Evolutionary conservation across 37 sponge, comb jelly and placozoan genomes (phyloP), one percentile per base, ranked within the genome.

Genomic region (Bolinopsis microptera): DNA sequence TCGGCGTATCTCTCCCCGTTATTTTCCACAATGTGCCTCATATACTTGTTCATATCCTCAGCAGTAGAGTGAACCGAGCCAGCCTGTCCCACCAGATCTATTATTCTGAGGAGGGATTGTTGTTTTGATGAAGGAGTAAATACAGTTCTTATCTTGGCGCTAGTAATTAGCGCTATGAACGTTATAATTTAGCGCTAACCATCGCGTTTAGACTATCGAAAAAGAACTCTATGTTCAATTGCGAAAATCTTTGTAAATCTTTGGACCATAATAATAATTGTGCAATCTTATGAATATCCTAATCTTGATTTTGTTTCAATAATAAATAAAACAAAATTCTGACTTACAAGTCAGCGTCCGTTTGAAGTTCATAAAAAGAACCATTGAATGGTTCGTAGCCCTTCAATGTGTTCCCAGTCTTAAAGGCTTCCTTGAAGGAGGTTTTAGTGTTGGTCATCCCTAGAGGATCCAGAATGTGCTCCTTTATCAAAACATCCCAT

Each of bases 31-130:
- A 86, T 13, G 30, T 86, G 30, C 18, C 61, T 9, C 61, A 86
- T 8, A 48, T 86, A 86, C 61, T 86, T 86, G 31, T 41, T 86
- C 90, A 86, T 86, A 38, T 86, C 90, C 37, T 0, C 61, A 22
- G 90, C 41, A 41, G 90, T 86, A 27, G 90, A 86, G 61, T 86
- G 90, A 2, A 86, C 30, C 13, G 38, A 36, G 30, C 90, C 90
- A 24, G 90, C 90, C 2, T 35, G 36, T 27, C 90, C 16, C 0
- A 86, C 90, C 26, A 86, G 90, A 86, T 86, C 90, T 86, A 86
- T 86, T 18, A 86, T 41, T 48, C 90, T 86, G 48, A 3, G 38
- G 38, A 8, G 5, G 38, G n/a, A n/a, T n/a, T n/a, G n/a, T n/a
- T n/a, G n/a, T n/a, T n/a, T n/a, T n/a, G n/a, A n/a, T n/a, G 21